Evolutionary conservation across 2,113 vertebrate species (phyloP).

Genomic region (Bagarius yarrelli): DNA sequence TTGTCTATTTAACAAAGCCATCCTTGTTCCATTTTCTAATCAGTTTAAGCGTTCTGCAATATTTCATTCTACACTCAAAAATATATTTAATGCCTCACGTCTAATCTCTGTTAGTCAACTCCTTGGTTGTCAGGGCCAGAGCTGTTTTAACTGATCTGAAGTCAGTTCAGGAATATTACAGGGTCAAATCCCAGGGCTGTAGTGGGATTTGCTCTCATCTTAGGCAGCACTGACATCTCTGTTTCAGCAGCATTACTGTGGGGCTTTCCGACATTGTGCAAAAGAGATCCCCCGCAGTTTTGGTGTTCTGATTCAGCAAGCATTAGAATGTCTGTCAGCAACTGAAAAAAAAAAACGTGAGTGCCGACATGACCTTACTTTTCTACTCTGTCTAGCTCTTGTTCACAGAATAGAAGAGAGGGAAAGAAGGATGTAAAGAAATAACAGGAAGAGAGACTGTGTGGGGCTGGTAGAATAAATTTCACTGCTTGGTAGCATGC

Average conservation of each 20-base stretch:
- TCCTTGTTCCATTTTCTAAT: neutral
- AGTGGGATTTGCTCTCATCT: constrained; percentile 39
- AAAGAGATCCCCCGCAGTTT: constrained; percentile 8
- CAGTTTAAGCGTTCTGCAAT: neutral
- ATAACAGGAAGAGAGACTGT: neutral
- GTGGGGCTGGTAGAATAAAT: neutral
- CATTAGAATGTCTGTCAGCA: neutral
- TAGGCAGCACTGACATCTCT: constrained; percentile 5
- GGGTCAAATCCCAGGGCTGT: constrained; percentile 20
- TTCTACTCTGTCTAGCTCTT: neutral
- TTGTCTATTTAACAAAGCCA: too few species aligned
- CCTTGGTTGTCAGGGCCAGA: neutral
- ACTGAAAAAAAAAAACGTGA: neutral
- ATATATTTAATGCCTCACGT: neutral
- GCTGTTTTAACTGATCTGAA: constrained; percentile 1
- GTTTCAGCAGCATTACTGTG: constrained; percentile 20
- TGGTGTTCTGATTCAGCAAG: constrained; percentile 9
- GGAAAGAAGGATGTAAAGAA: neutral
- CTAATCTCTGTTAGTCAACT: neutral
- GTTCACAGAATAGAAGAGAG: neutral
- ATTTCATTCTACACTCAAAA: neutral
- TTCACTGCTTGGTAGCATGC: neutral
- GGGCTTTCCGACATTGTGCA: constrained; percentile 18
- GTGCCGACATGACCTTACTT: neutral
- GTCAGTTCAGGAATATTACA: neutral